Evolutionary conservation across 2,888 invertebrate species (phyloP).

Genomic region (Drosophila picticornis): DNA sequence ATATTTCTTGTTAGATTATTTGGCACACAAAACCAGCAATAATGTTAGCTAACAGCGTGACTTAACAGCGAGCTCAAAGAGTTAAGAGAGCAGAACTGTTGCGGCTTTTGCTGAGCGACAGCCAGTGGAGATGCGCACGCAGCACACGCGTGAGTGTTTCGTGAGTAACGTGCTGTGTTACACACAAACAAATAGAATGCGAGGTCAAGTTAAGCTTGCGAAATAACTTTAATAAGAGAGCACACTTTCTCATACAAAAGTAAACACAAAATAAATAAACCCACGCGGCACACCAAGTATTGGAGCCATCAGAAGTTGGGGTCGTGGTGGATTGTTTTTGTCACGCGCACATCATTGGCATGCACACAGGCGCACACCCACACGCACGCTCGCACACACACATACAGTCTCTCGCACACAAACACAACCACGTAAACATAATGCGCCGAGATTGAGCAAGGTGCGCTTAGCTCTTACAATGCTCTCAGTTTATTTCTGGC

Average conservation of each 20-base stretch:
- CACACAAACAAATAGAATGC: not conserved
- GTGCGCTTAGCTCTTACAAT: slow-evolving; percentile 76
- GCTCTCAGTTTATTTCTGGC: slow-evolving; percentile 82
- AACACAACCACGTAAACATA: slow-evolving; percentile 46
- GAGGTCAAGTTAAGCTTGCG: not conserved
- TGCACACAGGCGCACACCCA: slow-evolving; percentile 55
- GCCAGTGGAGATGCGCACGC: slow-evolving; percentile 35
- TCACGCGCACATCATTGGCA: slow-evolving; percentile 60
- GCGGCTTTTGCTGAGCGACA: slow-evolving; percentile 14
- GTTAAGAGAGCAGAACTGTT: slow-evolving; percentile 38
- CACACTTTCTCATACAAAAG: not conserved
- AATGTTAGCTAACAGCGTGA: slow-evolving; percentile 46
- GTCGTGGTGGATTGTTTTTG: slow-evolving; percentile 48
- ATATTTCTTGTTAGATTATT: not conserved
- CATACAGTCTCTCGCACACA: not conserved
- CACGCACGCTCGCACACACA: slow-evolving; percentile 30
- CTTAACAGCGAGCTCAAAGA: slow-evolving; percentile 48
- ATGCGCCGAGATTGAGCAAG: slow-evolving; percentile 75
- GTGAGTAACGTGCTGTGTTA: slow-evolving; percentile 15
- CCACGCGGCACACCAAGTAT: not conserved
- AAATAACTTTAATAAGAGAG: not conserved
- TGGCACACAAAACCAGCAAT: not conserved
- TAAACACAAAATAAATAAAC: not conserved
- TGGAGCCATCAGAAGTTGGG: not conserved
- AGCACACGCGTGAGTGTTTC: slow-evolving; percentile 18